Evolutionary conservation across 2,797 vertebrate species (phyloP).

Genomic region (Triplophysa bombifrons): DNA sequence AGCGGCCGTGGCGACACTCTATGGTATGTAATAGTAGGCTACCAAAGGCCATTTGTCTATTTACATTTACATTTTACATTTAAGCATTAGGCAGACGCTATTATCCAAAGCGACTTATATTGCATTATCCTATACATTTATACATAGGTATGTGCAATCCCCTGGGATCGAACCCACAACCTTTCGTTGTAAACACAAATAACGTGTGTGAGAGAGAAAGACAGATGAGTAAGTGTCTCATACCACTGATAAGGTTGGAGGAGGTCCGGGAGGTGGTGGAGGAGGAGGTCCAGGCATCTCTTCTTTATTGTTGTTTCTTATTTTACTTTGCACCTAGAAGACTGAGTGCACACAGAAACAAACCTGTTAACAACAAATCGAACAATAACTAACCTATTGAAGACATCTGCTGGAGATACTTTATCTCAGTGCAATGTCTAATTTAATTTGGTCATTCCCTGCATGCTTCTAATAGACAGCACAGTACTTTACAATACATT

Average conservation of each 20-base stretch:
- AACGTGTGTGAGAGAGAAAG: neutral
- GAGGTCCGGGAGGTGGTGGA: conserved; percentile 83
- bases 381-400: neutral
- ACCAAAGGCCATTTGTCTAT: too few species aligned
- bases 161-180: too few species aligned
- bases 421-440: neutral
- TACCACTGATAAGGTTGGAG: conserved; percentile 85
- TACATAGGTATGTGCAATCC: too few species aligned
- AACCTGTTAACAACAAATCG: neutral
- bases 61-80: neutral
- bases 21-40: too few species aligned
- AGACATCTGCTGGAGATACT: neutral
- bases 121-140: too few species aligned
- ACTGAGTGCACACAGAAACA: conserved; percentile 14
- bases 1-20: too few species aligned
- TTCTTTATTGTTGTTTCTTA: conserved; percentile 58
- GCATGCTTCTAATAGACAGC: too few species aligned
- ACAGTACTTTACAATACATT: too few species aligned
- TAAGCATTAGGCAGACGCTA: too few species aligned
- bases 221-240: conserved; percentile 53
- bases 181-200: too few species aligned
- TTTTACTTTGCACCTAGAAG: conserved; percentile 30
- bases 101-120: too few species aligned
- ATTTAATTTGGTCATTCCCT: too few species aligned
- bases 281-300: conserved; percentile 91